Conservation (phyloP, 2,797 vertebrate genomes). For the Meda fulgida region DNA sequence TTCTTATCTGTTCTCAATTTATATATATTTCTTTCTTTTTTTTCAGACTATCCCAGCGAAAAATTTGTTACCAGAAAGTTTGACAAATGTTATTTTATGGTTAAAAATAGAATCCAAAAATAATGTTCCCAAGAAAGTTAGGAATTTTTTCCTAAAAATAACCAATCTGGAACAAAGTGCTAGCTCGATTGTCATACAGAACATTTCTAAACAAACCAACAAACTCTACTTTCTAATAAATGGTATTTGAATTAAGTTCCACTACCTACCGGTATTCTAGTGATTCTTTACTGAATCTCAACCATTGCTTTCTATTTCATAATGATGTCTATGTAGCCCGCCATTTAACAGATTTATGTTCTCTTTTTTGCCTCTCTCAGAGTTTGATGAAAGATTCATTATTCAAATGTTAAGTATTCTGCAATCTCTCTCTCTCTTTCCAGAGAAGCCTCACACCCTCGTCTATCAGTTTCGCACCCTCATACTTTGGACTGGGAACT, state of each 20-base stretch:
- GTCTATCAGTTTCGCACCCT: slow-evolving; percentile 13
- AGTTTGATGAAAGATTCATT: slow-evolving; percentile 64
- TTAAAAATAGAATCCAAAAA: not conserved
- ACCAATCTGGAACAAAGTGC: not conserved
- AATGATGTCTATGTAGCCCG: slow-evolving; percentile 35
- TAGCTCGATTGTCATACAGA: not conserved
- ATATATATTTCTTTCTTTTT: not conserved
- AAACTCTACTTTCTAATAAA: not conserved
- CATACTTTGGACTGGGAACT: slow-evolving; percentile 63
- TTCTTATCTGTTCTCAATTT: not conserved
- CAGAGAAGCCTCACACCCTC: slow-evolving; percentile 24
- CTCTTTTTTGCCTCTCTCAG: slow-evolving; percentile 47
- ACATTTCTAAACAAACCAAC: not conserved
- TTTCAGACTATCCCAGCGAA: not conserved
- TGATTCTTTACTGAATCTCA: slow-evolving; percentile 34
- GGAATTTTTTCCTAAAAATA: not conserved
- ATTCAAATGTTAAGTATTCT: slow-evolving; percentile 57
- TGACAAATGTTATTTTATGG: not conserved
- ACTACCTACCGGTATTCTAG: not conserved
- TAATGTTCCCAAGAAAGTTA: not conserved
- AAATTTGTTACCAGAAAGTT: not conserved
- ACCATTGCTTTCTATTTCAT: slow-evolving; percentile 29
- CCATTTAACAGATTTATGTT: slow-evolving; percentile 31
- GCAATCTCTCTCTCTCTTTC: slow-evolving; percentile 19
- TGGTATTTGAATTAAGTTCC: not conserved